These are phyloP conservation scores for Perdita meconis DNA, from an alignment of 2,888 invertebrate species.

Conservation along the genomic window DNA sequence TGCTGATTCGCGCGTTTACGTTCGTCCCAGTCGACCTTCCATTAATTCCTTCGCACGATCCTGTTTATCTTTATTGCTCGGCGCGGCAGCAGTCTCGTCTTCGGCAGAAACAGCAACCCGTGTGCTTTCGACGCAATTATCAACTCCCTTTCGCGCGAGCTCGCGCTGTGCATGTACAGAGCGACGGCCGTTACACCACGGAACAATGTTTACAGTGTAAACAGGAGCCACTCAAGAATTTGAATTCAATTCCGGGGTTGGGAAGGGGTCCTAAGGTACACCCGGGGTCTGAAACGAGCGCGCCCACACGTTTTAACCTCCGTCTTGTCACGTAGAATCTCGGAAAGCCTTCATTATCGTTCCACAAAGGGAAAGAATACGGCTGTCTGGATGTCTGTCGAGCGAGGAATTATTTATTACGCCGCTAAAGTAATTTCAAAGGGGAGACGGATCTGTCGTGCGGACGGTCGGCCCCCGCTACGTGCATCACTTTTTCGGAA, in stretches of 20 bases:
- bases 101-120: constrained; percentile 27
- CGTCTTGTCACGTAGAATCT: constrained; percentile 57
- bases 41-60: constrained; percentile 57
- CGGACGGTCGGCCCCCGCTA: constrained; percentile 2
- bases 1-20: constrained; percentile 4
- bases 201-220: constrained; percentile 78
- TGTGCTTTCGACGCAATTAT: constrained; percentile 60
- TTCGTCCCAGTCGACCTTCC: constrained; percentile 19
- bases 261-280: constrained; percentile 53
- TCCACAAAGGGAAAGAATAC: constrained; percentile 60
- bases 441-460: background rate
- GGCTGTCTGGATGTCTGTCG: constrained; percentile 53
- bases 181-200: constrained; percentile 64
- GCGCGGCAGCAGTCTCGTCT: constrained; percentile 43
- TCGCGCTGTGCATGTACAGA: constrained; percentile 38
- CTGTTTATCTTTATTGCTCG: constrained; percentile 77
- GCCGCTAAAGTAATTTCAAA: constrained; percentile 49
- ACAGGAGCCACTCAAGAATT: constrained; percentile 75
- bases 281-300: constrained; percentile 32
- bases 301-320: constrained; percentile 50
- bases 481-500: constrained; percentile 18
- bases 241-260: constrained; percentile 75
- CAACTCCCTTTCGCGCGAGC: constrained; percentile 53
- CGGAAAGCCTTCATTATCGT: constrained; percentile 57
- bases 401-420: constrained; percentile 60